Base-by-base conservation (phyloP, 2,888 invertebrate species). In the Acholoe squamosa region DNA sequence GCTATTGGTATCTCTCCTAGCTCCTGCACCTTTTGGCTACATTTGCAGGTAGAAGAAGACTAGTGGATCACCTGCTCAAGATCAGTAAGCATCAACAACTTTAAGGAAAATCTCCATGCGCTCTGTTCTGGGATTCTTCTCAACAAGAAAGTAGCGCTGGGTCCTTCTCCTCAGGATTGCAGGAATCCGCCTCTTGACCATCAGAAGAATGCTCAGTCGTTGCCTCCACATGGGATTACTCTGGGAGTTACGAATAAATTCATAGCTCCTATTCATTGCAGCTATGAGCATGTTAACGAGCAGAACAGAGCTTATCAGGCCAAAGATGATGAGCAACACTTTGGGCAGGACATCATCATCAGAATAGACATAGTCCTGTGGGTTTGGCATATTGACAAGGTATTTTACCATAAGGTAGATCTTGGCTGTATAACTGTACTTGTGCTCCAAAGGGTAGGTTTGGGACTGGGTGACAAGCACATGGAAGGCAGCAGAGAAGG, bases 341-440 rank as follows among this genome's bases (percentile, higher is more conserved):
- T 77, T 77, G 10, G 77, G 77, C 7, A 77, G 7, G 12, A 77
- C 33, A 12, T 25, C 28, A 31, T 25, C 10, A 7, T 77, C 28
- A 5, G 7, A 12, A 33, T 7, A n/a, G 5, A 5, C 33, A 14
- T 33, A 31, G 77, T 77, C 77, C 22, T 33, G 28, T 1, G 77
- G 77, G 33, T 77, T 77, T 31, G 77, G 77, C 33, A 77, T 7
- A 28, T 33, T 33, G 31, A 7, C 7, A 1, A 77, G 77, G 77
- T 77, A 77, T n/a, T 77, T 77, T 7, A 77, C 77, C 77, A 77
- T 77, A 12, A 77, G 77, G 77, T 77, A 77, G 31, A 77, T 25
- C 43, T 43, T 43, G 10, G 43, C 43, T 43, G 5, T 10, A 43
- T 43, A 43, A 10, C 10, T 10, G 10, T 43, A 43, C 43, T 43